Evolutionary conservation across 2,113 vertebrate species (phyloP).

Genomic region (Archocentrus centrarchus): DNA sequence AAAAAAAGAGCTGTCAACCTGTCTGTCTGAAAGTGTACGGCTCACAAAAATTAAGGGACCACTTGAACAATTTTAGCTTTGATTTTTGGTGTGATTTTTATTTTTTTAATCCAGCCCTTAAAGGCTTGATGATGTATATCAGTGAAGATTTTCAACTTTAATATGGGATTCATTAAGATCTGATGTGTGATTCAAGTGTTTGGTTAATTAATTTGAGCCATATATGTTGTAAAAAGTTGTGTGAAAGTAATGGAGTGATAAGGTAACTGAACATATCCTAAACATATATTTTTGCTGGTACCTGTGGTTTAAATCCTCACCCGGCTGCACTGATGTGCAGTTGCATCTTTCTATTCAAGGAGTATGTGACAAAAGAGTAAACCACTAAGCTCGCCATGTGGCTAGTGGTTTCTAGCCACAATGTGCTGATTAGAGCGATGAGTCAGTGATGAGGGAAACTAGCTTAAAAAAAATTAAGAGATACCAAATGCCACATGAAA

Average conservation of each 20-base stretch:
- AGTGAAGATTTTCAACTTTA: neutral
- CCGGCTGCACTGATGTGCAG: neutral
- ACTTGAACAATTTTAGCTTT: neutral
- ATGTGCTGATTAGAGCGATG: neutral
- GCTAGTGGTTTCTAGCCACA: neutral
- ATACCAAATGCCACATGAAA: neutral
- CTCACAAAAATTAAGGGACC: neutral
- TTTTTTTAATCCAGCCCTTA: neutral
- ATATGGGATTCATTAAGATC: neutral
- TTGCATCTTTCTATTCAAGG: neutral
- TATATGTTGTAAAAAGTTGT: neutral
- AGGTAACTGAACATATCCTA: neutral
- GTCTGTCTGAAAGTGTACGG: neutral
- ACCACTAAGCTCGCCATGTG: neutral
- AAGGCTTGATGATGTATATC: neutral
- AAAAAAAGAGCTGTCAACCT: neutral
- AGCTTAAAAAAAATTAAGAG: neutral
- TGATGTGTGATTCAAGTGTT: neutral
- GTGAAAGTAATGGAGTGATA: neutral
- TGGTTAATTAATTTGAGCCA: neutral
- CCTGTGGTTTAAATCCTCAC: neutral
- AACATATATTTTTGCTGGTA: neutral
- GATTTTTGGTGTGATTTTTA: neutral
- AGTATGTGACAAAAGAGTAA: conserved; percentile 5
- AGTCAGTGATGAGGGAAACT: neutral